A percentile compares a stretch with the other conserved stretches of the same genome.
phyloP scores from a whole-genome alignment of 2,113 vertebrate species.

The Phaethon lepturus region DNA sequence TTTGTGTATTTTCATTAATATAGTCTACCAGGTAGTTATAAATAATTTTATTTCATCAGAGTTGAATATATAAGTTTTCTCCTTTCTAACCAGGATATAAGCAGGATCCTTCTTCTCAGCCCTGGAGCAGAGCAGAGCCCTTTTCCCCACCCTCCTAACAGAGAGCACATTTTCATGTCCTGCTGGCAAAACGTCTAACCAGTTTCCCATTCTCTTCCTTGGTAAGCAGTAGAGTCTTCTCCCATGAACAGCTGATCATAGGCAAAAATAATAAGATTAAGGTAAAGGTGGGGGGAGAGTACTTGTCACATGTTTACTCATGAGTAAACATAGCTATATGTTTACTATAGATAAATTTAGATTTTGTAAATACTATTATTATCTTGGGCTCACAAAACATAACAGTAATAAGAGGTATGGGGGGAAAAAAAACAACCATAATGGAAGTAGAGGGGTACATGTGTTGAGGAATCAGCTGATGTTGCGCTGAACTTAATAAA shows the following conservation, averaged over 20 bases:
- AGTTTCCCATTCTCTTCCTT: not conserved
- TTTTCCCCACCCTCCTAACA: not conserved
- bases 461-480: not conserved
- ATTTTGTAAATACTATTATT: not conserved
- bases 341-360: not conserved
- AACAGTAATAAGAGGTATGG: not conserved
- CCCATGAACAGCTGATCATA: not conserved
- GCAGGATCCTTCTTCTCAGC: not conserved
- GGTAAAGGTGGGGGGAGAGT: not conserved
- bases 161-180: not conserved
- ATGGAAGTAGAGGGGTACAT: not conserved
- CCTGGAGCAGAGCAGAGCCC: not conserved
- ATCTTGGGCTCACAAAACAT: not conserved
- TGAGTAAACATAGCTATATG: too few species aligned
- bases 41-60: not conserved
- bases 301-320: too few species aligned
- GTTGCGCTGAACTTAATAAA: not conserved
- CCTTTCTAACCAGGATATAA: not conserved
- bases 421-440: not conserved
- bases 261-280: not conserved
- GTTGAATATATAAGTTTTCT: not conserved
- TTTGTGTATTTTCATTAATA: not conserved
- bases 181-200: not conserved
- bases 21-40: not conserved
- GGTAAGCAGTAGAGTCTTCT: not conserved